Conservation (phyloP, 2,888 invertebrate genomes). For the Stictocephala bisonia region DNA sequence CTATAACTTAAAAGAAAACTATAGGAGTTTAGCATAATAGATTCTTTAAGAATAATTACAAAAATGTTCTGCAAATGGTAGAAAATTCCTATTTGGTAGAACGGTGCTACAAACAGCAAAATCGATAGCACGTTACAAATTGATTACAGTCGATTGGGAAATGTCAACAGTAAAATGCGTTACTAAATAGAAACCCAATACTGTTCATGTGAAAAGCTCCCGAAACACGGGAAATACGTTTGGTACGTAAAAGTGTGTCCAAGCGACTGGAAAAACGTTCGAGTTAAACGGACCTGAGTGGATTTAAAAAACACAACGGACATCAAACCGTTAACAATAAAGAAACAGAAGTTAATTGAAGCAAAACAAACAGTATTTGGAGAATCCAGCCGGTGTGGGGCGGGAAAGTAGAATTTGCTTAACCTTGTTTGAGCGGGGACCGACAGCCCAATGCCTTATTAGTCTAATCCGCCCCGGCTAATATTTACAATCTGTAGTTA, state of each 20-base stretch:
- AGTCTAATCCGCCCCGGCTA: conserved; percentile 30
- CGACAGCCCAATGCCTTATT: conserved; percentile 34
- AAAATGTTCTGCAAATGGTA: too few relatives aligned
- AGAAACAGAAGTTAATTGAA: conserved; percentile 35
- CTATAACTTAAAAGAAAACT: too few relatives aligned
- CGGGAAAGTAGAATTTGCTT: conserved; percentile 16
- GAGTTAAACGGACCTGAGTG: conserved; percentile 11
- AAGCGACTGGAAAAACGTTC: neutral
- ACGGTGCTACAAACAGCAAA: too few relatives aligned
- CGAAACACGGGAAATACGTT: too few relatives aligned
- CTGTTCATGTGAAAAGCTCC: neutral
- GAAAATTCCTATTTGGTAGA: too few relatives aligned
- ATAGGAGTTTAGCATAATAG: too few relatives aligned
- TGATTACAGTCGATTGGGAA: too few relatives aligned
- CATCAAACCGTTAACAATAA: conserved; percentile 30
- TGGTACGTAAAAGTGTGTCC: conserved; percentile 21
- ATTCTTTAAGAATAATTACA: too few relatives aligned
- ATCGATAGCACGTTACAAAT: too few relatives aligned
- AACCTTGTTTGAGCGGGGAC: conserved; percentile 19
- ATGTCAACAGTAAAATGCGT: too few relatives aligned
- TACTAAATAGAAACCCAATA: neutral
- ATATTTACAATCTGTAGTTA: conserved; percentile 39
- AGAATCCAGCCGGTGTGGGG: neutral
- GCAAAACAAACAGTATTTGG: conserved; percentile 35
- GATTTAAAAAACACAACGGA: conserved; percentile 8